Evolutionary conservation across 2,888 invertebrate species (phyloP), one percentile per base, ranked within the genome.

Genomic region (Drosophila anomelani): DNA sequence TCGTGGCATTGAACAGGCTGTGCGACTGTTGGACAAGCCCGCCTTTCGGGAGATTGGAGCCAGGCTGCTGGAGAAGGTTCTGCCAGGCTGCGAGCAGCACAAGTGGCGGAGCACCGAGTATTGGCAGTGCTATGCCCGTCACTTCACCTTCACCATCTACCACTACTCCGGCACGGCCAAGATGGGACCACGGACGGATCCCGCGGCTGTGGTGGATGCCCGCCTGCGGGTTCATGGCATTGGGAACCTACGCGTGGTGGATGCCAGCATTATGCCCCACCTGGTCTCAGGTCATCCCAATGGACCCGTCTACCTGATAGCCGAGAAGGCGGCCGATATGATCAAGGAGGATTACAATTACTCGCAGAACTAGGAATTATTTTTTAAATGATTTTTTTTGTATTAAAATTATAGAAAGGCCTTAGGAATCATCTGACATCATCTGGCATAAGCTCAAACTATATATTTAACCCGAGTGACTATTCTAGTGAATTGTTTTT

Each of bases 91-190:
- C 79, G 91, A 91, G 1, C 78, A 88, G 0, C 76, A 90, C 38
- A 60, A 29, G 0, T 94, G 94, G 59, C 93, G 92, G 20, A 93
- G 93, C 7, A 94, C 94, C 58, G 93, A 93, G 13, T 95, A 95
- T 85, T 95, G 95, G 95, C 93, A 94, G 47, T 95, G 95, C 83
- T 94, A 94, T 39, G 92, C 94, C 3, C 93, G 94, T 20, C 94
- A 95, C 62, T 90, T 95, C n/a, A 94, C 95, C 0, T 92, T 93
- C 3, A 95, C 95, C 57, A 93, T 95, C 81, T 95, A 95, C 77
- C 95, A 95, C 84, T 95, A 95, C 32, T 90, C 93, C 53, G 94
- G 95, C 0, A 95, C 95, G 0, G 94, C 94, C 64, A 95, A 95
- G 82, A 95, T 95, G 95, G 95, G 95, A 0, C 94, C 95, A 0